These are phyloP conservation scores for Trisateles emortualis DNA, from an alignment of 2,888 invertebrate genomes.

Conservation along the genomic window DNA sequence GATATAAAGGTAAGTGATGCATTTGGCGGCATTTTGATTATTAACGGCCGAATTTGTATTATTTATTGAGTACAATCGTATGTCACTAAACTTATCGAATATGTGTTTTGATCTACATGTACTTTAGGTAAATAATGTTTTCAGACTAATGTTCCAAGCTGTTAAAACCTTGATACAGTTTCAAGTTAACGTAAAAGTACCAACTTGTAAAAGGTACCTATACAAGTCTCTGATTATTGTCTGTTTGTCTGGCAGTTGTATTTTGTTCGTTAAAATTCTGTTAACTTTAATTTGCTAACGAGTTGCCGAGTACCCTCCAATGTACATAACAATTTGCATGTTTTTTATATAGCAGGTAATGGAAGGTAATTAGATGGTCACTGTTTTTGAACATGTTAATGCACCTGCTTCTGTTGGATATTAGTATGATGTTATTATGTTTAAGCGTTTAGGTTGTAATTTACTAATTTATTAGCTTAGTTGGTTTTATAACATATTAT, in stretches of 20 bases:
- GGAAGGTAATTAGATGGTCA: not conserved
- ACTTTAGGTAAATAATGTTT: conserved; percentile 4
- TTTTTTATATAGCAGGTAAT: not conserved
- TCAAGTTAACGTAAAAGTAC: conserved; percentile 1
- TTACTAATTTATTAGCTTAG: no score
- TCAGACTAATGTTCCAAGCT: conserved; percentile 8
- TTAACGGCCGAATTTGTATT: conserved; percentile 72
- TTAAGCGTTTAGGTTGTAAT: no score
- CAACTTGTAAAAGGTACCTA: conserved; percentile 8
- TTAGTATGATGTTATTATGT: not conserved
- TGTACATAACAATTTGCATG: not conserved
- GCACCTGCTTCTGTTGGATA: not conserved
- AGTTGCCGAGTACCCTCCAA: not conserved
- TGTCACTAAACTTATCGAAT: not conserved
- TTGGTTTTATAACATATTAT: no score
- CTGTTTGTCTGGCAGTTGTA: not conserved
- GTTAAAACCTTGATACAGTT: conserved; percentile 3
- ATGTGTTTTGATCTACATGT: not conserved
- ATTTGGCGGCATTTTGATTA: conserved; percentile 84
- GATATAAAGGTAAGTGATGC: conserved; percentile 82
- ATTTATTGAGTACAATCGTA: conserved; percentile 37
- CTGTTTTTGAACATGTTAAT: not conserved
- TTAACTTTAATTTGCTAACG: not conserved
- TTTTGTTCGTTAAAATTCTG: not conserved
- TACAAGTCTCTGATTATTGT: not conserved